phyloP scores from a whole-genome alignment of 1,140 invertebrate genomes.

The Penaeus indicus region DNA sequence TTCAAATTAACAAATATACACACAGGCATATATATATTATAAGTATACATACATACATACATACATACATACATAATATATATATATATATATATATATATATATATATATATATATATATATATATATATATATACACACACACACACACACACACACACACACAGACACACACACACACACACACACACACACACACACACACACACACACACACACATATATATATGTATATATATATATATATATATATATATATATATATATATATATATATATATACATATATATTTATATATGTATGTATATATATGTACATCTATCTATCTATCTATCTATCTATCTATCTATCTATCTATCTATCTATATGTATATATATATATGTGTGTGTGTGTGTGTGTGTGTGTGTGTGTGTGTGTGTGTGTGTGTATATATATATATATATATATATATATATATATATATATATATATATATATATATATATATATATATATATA shows the following conservation, averaged over 20 bases:
- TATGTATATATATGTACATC: not conserved
- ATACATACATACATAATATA: constrained; percentile 38
- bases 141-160: not conserved
- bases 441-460: constrained; percentile 29
- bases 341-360: too few relatives aligned
- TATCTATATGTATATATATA: not conserved
- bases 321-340: too few relatives aligned
- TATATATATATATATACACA: not conserved
- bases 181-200: not conserved
- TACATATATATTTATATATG: not conserved
- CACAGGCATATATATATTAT: not conserved
- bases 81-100: constrained; percentile 46
- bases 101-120: constrained; percentile 30
- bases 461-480: not conserved
- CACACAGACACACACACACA: not conserved
- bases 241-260: not conserved
- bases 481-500: not conserved
- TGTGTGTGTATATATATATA: constrained; percentile 18
- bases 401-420: not conserved
- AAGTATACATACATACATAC: constrained; percentile 13
- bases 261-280: not conserved
- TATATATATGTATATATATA: not conserved
- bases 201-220: not conserved
- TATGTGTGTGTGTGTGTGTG: not conserved
- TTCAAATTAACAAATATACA: not conserved